phyloP scores from a whole-genome alignment of 1,140 invertebrate species.

The Helicoverpa armigera region DNA sequence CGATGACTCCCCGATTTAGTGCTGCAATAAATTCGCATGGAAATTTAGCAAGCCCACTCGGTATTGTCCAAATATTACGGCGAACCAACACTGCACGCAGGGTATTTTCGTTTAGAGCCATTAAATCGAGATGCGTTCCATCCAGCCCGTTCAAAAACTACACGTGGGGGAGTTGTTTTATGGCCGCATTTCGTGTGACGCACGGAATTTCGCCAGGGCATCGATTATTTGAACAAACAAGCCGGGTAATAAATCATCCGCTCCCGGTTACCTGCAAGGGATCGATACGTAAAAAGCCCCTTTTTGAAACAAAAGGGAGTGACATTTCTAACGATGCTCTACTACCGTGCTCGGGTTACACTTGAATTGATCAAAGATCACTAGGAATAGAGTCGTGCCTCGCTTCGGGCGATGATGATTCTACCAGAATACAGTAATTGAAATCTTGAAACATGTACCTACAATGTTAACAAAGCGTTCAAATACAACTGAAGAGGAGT shows the following conservation, averaged over 20 bases:
- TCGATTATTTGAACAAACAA: constrained; percentile 84
- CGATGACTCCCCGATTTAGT: constrained; percentile 60
- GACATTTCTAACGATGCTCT: constrained; percentile 67
- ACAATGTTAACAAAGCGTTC: neutral
- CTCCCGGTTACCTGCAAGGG: constrained; percentile 79
- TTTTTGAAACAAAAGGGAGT: constrained; percentile 71
- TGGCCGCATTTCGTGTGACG: constrained; percentile 53
- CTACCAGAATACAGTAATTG: neutral
- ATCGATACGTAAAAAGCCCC: constrained; percentile 79
- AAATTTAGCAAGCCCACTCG: constrained; percentile 67
- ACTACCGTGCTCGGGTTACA: constrained; percentile 47
- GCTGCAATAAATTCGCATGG: constrained; percentile 64
- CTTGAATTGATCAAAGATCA: constrained; percentile 41
- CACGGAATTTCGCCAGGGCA: constrained; percentile 59
- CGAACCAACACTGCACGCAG: constrained; percentile 64
- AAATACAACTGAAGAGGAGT: neutral
- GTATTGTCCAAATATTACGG: constrained; percentile 74
- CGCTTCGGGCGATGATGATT: constrained; percentile 9
- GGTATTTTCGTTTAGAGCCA: constrained; percentile 72
- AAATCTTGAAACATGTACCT: neutral
- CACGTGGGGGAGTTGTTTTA: constrained; percentile 51
- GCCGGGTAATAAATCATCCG: constrained; percentile 80
- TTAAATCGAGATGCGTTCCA: constrained; percentile 68
- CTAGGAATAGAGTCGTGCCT: neutral
- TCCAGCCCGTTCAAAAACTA: constrained; percentile 48